These are phyloP conservation scores for Tachypleus tridentatus DNA, from an alignment of 1,140 invertebrate genomes.

Conservation along the genomic window DNA sequence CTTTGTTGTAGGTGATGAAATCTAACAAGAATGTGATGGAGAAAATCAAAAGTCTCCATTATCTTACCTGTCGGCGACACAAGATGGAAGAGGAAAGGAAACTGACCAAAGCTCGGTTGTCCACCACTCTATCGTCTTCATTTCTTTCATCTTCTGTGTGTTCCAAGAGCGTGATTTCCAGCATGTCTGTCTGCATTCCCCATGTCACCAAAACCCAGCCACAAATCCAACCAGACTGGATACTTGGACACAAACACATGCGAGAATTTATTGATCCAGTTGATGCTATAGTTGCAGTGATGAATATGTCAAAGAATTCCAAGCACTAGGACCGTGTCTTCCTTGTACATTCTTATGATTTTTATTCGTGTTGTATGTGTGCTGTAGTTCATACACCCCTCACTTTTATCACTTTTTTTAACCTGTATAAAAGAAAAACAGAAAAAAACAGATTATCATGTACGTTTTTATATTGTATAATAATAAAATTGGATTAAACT, in stretches of 20 bases:
- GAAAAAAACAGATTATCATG: no score
- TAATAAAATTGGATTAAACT: no score
- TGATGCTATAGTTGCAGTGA: slow-evolving; percentile 9
- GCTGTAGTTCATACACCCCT: no score
- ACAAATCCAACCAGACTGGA: slow-evolving; percentile 14
- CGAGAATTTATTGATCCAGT: slow-evolving; percentile 13
- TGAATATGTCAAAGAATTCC: background rate
- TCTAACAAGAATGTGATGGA: background rate
- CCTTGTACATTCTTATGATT: no score
- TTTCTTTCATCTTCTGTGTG: no score
- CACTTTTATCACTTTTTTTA: no score
- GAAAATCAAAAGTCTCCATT: slow-evolving; percentile 6
- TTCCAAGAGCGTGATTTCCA: no score
- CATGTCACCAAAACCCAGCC: background rate
- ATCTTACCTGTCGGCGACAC: background rate
- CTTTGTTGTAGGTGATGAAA: slow-evolving; percentile 9
- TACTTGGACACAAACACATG: slow-evolving; percentile 1
- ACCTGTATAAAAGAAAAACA: no score
- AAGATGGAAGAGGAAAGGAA: background rate
- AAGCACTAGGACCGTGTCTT: no score
- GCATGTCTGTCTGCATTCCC: background rate
- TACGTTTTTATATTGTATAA: no score
- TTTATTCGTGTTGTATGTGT: no score
- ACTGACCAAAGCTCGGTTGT: background rate
- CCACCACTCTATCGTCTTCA: no score